These are phyloP conservation scores for Dufourea novaeangliae DNA, from an alignment of 1,140 invertebrate species.

Conservation along the genomic window DNA sequence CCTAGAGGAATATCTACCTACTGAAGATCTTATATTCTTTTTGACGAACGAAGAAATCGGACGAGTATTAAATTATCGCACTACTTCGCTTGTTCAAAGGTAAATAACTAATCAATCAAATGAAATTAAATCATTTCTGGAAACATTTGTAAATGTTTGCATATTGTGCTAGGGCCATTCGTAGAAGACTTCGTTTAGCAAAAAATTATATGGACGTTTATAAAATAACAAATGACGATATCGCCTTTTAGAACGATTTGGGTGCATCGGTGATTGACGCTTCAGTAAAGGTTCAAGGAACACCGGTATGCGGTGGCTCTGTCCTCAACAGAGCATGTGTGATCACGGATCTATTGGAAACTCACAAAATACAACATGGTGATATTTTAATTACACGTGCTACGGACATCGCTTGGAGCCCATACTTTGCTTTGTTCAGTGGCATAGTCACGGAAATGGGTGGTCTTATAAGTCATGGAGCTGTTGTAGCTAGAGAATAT, in stretches of 20 bases:
- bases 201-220: no score
- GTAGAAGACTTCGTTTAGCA: no score
- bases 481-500: constrained; percentile 94
- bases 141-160: not conserved
- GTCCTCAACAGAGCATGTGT: constrained; percentile 87
- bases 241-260: constrained; percentile 5
- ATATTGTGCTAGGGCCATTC: constrained; percentile 83
- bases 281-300: constrained; percentile 81
- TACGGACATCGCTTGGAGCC: constrained; percentile 94
- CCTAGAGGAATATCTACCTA: constrained; percentile 85
- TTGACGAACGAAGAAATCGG: constrained; percentile 86
- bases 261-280: not conserved
- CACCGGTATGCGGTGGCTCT: constrained; percentile 87
- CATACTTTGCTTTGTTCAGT: constrained; percentile 90
- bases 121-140: not conserved
- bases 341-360: constrained; percentile 82
- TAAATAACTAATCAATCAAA: constrained; percentile 10
- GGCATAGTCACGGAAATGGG: constrained; percentile 93
- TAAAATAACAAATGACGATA: not conserved
- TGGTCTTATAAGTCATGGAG: constrained; percentile 92
- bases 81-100: constrained; percentile 84
- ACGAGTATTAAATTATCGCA: constrained; percentile 81
- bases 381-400: constrained; percentile 90
- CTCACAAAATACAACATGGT: constrained; percentile 81
- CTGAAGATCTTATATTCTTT: constrained; percentile 86